These are phyloP conservation scores for Diplogasteroides magnus DNA, from an alignment of 1,140 invertebrate genomes.

Conservation along the genomic window DNA sequence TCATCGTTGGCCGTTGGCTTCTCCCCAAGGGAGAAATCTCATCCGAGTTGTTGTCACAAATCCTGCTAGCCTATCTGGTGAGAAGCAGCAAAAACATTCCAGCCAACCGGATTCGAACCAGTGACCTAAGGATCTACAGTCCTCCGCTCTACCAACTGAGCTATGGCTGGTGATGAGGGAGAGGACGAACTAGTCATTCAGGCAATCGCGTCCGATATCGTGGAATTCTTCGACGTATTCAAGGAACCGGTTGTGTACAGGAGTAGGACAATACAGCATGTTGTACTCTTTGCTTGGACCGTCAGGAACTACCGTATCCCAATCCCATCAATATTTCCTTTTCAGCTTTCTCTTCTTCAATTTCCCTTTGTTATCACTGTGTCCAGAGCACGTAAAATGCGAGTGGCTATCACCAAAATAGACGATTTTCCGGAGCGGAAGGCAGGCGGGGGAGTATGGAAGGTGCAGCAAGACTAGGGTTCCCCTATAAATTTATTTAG, in stretches of 20 bases:
- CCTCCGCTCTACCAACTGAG: conserved; percentile 45
- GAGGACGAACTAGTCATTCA: too few relatives aligned
- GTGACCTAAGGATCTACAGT: conserved; percentile 30
- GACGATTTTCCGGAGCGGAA: conserved; percentile 26
- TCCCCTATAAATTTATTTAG: not conserved
- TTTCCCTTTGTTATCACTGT: conserved; percentile 52
- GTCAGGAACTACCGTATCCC: conserved; percentile 18
- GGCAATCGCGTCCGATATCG: conserved; percentile 75
- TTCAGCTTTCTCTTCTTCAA: conserved; percentile 48
- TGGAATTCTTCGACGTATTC: conserved; percentile 91
- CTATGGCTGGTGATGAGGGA: conserved; percentile 25
- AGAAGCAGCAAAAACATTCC: too few relatives aligned
- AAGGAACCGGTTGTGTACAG: conserved; percentile 50
- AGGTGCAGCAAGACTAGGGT: conserved; percentile 25
- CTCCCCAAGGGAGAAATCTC: conserved; percentile 72
- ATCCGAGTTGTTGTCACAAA: conserved; percentile 79
- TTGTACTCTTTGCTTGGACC: conserved; percentile 52
- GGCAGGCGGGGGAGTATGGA: conserved; percentile 25
- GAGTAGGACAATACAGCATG: conserved; percentile 38
- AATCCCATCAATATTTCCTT: conserved; percentile 3
- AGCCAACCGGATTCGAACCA: not conserved
- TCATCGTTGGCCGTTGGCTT: conserved; percentile 58
- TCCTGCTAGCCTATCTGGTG: conserved; percentile 71
- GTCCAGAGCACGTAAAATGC: conserved; percentile 50
- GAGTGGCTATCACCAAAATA: conserved; percentile 44